A percentile compares a stretch with the other conserved stretches of the same genome.
phyloP scores from a whole-genome alignment of 2,113 vertebrate genomes.

The Kobus ellipsiprymnus region DNA sequence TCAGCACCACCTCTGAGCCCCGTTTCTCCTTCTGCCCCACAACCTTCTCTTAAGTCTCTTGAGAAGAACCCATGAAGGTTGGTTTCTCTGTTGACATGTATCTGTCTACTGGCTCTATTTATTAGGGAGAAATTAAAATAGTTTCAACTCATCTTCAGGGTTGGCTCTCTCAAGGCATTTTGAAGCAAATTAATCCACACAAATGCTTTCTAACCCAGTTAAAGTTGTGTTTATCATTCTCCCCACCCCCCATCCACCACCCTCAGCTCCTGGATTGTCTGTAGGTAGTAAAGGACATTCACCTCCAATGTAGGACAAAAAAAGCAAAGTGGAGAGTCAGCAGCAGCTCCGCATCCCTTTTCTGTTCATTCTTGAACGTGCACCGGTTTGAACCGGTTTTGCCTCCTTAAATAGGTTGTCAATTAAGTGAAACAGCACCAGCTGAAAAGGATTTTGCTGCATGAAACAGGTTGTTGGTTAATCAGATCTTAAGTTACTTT shows the following conservation, averaged over 20 bases:
- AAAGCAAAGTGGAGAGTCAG: not conserved
- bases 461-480: not conserved
- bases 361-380: not conserved
- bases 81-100: not conserved
- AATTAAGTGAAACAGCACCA: not conserved
- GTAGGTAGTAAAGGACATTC: not conserved
- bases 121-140: not conserved
- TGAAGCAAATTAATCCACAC: conserved; percentile 12
- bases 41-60: not conserved
- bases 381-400: not conserved
- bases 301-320: not conserved
- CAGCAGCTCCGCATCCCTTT: not conserved
- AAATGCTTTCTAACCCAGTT: conserved; percentile 12
- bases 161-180: not conserved
- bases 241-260: not conserved
- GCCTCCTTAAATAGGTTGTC: not conserved
- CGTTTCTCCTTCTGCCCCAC: not conserved
- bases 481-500: not conserved
- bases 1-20: not conserved
- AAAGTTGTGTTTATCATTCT: conserved; percentile 12
- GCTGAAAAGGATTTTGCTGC: not conserved
- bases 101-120: not conserved
- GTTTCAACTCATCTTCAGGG: not conserved
- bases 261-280: not conserved
- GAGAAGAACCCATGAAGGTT: not conserved